Evolutionary conservation across 1,140 invertebrate genomes (phyloP), one percentile per base, ranked within the genome.

Genomic region (Pomacea maculata): DNA sequence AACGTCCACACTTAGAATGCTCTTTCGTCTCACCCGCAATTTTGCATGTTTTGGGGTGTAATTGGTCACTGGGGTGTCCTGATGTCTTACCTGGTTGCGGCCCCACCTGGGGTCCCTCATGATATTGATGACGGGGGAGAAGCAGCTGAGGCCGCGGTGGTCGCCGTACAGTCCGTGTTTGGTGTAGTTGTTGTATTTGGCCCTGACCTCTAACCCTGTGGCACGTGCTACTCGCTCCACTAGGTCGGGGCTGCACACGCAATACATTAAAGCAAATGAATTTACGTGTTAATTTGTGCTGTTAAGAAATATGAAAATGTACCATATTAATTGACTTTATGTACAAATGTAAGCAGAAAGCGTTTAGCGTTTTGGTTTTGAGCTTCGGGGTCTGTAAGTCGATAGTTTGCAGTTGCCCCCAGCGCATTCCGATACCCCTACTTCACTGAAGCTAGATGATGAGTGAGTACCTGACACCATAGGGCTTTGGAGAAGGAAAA

Each of bases 331-430:
- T 1, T 45, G 34, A 45, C 70, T 52, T 9, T 77, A 67, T 6
- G 83, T 82, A 54, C 85, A 77, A 15, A 83, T 54, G 17, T 87
- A 87, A 81, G 73, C 76, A 67, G 85, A 25, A 25, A 25, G 25
- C 25, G 25, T 25, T 25, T 25, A 25, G 25, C 25, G 0, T 25
- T 25, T 25, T 25, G 25, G 25, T 25, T 25, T 25, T 25, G 25
- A 87, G 3, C 75, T 57, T 4, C 83, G 83, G 15, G 79, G 55
- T 14, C 67, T 74, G 11, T 84, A 82, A 82, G 80, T 86, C 68
- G n/a, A n/a, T n/a, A 86, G 76, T 73, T 85, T 87, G 67, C 86
- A 84, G 57, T 89, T 88, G 45, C 89, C 89, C 71, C 89, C 80
- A 5, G 25, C 0, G 25, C 87, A 88, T 83, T 90, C 89, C 34